A percentile compares a stretch with the other conserved stretches of the same genome.
Evolutionary conservation across 2,888 invertebrate species (phyloP).

Genomic region (Spodoptera exigua): DNA sequence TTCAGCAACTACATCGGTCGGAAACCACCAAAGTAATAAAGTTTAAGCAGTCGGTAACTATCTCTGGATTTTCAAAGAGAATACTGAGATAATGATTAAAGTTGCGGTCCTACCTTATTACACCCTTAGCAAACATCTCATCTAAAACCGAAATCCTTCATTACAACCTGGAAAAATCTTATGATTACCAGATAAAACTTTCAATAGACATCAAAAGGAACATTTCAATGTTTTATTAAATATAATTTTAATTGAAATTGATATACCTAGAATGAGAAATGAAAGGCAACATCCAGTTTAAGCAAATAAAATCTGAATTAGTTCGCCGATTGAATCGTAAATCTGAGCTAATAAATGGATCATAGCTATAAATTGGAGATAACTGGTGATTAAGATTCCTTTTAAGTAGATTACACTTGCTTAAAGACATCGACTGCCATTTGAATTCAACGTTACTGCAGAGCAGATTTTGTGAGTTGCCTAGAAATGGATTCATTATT

Average conservation of each 20-base stretch:
- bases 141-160: not conserved
- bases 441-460: no score
- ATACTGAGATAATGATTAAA: constrained; percentile 11
- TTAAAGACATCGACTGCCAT: no score
- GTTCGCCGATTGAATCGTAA: constrained; percentile 16
- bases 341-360: constrained; percentile 11
- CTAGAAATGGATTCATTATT: no score
- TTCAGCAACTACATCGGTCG: constrained; percentile 13
- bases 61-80: constrained; percentile 8
- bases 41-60: constrained; percentile 18
- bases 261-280: constrained; percentile 1
- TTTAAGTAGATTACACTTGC: no score
- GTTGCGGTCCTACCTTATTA: not conserved
- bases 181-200: not conserved
- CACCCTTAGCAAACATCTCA: constrained; percentile 1
- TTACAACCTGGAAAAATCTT: not conserved
- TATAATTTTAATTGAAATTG: constrained; percentile 3
- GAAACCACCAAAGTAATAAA: constrained; percentile 25
- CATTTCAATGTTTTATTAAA: constrained; percentile 8
- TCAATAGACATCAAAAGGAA: not conserved
- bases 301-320: constrained; percentile 20
- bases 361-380: constrained; percentile 19
- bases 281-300: constrained; percentile 1
- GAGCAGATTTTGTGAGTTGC: no score
- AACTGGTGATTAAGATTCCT: not conserved